Evolutionary conservation across 1,140 invertebrate species (phyloP).

Genomic region (Streblospio benedicti): DNA sequence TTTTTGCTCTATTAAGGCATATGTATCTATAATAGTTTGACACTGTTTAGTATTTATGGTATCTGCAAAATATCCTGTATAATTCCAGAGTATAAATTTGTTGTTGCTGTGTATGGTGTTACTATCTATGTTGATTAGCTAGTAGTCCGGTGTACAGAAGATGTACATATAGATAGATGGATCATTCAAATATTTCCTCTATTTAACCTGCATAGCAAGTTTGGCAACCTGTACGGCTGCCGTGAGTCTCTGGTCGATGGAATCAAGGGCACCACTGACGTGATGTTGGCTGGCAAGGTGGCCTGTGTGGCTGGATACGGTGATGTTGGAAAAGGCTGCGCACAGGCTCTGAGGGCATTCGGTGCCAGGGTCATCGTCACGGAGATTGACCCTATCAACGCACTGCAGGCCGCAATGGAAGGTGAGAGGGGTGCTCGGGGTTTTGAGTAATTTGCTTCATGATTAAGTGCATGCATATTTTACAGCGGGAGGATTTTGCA

Average conservation of each 20-base stretch:
- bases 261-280: constrained; percentile 92
- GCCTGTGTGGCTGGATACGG: constrained; percentile 96
- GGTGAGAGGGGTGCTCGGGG: constrained; percentile 57
- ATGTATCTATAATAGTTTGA: background rate
- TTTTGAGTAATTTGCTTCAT: too few relatives aligned
- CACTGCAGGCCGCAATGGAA: constrained; percentile 96
- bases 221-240: constrained; percentile 98
- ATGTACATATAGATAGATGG: too few relatives aligned
- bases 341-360: constrained; percentile 86
- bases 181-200: too few relatives aligned
- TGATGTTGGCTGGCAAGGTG: constrained; percentile 98
- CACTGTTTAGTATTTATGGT: too few relatives aligned
- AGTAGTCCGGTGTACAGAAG: too few relatives aligned
- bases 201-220: too few relatives aligned
- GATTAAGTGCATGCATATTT: too few relatives aligned
- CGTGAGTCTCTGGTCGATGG: constrained; percentile 96
- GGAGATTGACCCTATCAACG: constrained; percentile 98
- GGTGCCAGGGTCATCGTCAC: constrained; percentile 92
- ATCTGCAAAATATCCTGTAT: too few relatives aligned
- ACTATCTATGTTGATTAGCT: too few relatives aligned
- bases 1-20: constrained; percentile 16
- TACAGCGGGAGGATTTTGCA: too few relatives aligned
- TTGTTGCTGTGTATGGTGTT: too few relatives aligned
- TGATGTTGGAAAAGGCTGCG: constrained; percentile 98
- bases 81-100: too few relatives aligned